phyloP scores from a whole-genome alignment of 2,797 vertebrate species.

The Artibeus lituratus region DNA sequence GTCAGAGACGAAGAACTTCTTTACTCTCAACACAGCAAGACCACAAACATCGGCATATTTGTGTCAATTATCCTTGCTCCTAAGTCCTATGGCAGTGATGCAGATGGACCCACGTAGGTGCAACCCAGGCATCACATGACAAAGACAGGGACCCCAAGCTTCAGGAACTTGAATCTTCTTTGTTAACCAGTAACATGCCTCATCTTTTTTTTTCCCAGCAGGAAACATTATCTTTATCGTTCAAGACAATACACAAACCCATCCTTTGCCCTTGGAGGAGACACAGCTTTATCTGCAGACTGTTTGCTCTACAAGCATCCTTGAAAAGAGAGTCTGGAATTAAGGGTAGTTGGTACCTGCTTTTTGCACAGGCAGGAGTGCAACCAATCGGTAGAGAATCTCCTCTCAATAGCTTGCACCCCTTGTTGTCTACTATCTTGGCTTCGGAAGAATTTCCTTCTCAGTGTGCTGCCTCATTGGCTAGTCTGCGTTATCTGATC shows the following conservation, averaged over 20 bases:
- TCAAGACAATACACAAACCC: not conserved
- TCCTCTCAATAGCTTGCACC: not conserved
- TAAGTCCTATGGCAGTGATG: not conserved
- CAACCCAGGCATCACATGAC: not conserved
- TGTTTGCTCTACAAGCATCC: not conserved
- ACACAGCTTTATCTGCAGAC: not conserved
- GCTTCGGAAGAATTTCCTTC: not conserved
- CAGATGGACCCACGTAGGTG: not conserved
- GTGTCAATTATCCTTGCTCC: not conserved
- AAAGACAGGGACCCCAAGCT: not conserved
- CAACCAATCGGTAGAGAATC: not conserved
- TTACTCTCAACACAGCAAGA: not conserved
- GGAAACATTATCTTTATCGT: not conserved
- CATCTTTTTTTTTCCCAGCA: not conserved
- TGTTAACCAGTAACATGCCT: not conserved
- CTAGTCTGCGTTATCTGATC: not conserved
- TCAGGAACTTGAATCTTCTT: not conserved
- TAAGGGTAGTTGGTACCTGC: not conserved
- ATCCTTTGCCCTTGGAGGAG: not conserved
- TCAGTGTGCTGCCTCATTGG: not conserved
- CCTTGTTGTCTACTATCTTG: not conserved
- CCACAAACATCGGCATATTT: not conserved
- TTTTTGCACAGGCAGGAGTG: not conserved
- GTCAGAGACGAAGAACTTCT: not conserved
- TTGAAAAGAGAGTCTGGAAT: not conserved